phyloP scores from a whole-genome alignment of 2,113 vertebrate species.

The Cheirogaleus medius region DNA sequence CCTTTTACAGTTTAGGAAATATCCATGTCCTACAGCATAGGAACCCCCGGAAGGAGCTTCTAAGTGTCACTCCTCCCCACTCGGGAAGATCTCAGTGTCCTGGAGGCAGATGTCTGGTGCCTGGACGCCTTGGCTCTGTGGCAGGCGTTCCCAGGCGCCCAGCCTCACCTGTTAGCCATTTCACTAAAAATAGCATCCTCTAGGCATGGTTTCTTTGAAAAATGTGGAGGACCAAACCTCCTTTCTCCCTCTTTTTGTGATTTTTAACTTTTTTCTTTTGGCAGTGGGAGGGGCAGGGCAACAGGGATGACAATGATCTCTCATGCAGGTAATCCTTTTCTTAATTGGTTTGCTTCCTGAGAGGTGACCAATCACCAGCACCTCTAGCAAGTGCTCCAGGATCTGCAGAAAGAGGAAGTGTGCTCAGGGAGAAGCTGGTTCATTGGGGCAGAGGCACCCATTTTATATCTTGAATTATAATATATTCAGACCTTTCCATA shows the following conservation, averaged over 20 bases:
- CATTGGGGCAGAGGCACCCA: background rate
- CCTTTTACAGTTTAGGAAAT: background rate
- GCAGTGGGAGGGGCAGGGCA: background rate
- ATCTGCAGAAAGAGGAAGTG: background rate
- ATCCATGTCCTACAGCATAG: background rate
- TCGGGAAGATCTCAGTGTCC: accelerated
- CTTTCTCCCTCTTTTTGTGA: background rate
- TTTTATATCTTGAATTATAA: background rate
- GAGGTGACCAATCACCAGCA: background rate
- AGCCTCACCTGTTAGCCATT: background rate
- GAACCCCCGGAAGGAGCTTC: background rate
- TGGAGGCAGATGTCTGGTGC: background rate
- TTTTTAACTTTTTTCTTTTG: background rate
- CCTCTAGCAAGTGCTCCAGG: background rate
- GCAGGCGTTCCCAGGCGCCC: background rate
- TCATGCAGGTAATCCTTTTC: background rate
- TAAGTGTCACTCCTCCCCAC: background rate
- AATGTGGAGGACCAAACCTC: background rate
- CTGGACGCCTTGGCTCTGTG: too few relatives aligned
- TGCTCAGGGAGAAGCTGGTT: background rate
- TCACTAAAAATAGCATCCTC: background rate
- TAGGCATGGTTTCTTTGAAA: background rate
- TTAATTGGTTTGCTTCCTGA: background rate
- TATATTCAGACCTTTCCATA: background rate
- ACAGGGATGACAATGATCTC: background rate